Base-by-base conservation (phyloP, 2,888 invertebrate species). In the Trissolcus brochymenae region DNA sequence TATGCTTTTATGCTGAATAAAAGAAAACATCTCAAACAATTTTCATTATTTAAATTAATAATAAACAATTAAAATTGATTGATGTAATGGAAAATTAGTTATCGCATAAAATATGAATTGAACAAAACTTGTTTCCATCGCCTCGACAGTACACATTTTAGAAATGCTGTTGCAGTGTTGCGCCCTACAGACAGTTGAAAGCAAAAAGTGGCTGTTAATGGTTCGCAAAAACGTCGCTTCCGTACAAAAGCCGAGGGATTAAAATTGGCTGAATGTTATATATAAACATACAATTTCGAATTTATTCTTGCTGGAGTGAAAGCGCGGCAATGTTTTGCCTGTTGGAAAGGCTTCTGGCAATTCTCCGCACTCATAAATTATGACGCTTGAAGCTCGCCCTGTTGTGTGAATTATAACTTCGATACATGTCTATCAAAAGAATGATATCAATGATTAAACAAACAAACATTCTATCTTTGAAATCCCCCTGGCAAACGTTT, bases 301-400 rank as follows among this genome's bases (percentile, higher is more conserved):
- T 46, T 46, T 46, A 46, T 46, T 16, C 46, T 46, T n/a, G 14
- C 46, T 14, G n/a, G 16, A 46, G n/a, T 16, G n/a, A 46, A 16
- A 6, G 46, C 46, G 16, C 46, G 16, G 16, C 16, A 16, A 46
- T 16, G 16, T 46, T 46, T 46, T 46, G 14, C 6, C 46, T 46
- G 16, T 46, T 3, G 16, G 14, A 43, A 46, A 14, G 16, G n/a
- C 46, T 16, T 46, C 16, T 46, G 16, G 46, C 14, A 14, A 46
- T 46, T 46, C 46, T 46, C 16, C 16, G 14, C 46, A 14, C 3
- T 46, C 46, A 46, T 46, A 46, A 46, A 16, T 46, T 46, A 46
- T 46, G n/a, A 46, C 46, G 46, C 3, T 16, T 6, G 11, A 46
- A 14, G 11, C 6, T 43, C 43, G 43, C 11, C n/a, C n/a, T 43